A percentile compares a stretch with the other conserved stretches of the same genome.
These are phyloP conservation scores for Spermophilus dauricus DNA, from an alignment of 2,113 vertebrate species.

Conservation along the genomic window DNA sequence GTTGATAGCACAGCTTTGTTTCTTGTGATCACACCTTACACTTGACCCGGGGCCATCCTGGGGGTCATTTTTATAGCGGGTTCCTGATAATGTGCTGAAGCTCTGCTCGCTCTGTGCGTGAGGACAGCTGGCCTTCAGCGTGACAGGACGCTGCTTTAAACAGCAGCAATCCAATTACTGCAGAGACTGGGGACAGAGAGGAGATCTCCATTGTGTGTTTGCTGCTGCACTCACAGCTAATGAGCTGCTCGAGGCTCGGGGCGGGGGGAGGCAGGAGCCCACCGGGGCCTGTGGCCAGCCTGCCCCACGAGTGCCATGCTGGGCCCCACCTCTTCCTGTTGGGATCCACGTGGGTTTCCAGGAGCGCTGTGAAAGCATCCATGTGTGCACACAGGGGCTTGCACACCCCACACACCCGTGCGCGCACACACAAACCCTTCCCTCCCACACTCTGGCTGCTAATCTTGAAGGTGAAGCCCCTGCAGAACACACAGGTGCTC, in stretches of 20 bases:
- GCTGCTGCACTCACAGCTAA: not conserved
- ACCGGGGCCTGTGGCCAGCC: accelerated
- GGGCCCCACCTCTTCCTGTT: not conserved
- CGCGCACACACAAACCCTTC: not conserved
- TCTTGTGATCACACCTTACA: not conserved
- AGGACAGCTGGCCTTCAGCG: not conserved
- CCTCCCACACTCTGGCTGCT: accelerated
- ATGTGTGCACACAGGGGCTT: not conserved
- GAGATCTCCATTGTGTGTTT: not conserved
- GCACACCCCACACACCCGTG: accelerated
- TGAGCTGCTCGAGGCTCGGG: not conserved
- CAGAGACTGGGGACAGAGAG: not conserved
- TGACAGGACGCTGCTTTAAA: not conserved
- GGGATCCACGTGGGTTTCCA: not conserved
- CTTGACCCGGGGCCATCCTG: slow-evolving; percentile 10
- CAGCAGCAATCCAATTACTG: slow-evolving; percentile 59
- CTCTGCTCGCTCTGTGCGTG: not conserved
- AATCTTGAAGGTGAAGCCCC: too few species aligned
- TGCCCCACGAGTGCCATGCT: accelerated
- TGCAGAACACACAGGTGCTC: not conserved
- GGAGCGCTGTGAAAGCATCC: too few species aligned
- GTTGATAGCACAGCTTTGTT: not conserved
- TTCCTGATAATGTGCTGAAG: not conserved
- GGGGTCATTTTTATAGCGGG: not conserved
- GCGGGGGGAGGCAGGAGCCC: not conserved